Percentiles rank a stretch among this genome's conserved stretches.
Evolutionary conservation across 2,113 vertebrate species (phyloP).

Genomic region (Notothenia rossii): DNA sequence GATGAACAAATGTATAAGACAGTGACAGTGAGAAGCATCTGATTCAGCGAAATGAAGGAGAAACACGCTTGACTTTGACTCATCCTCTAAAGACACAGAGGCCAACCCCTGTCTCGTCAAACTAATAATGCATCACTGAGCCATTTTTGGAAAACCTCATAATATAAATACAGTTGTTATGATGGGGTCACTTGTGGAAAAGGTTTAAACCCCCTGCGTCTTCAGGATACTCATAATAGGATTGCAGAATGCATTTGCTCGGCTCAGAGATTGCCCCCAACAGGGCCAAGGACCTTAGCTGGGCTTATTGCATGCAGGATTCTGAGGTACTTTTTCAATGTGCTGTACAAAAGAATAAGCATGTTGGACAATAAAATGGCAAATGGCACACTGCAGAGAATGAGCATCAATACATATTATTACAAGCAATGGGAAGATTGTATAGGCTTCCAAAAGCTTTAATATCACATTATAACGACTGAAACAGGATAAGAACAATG

Average conservation of each 20-base stretch:
- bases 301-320: slow-evolving; percentile 23
- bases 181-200: slow-evolving; percentile 25
- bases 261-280: slow-evolving; percentile 39
- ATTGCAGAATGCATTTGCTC: slow-evolving; percentile 40
- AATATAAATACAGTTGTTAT: slow-evolving; percentile 18
- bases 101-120: neutral
- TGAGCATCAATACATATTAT: neutral
- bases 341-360: neutral
- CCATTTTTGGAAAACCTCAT: slow-evolving; percentile 24
- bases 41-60: slow-evolving; percentile 10
- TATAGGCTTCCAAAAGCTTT: neutral
- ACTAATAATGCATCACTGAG: slow-evolving; percentile 8
- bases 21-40: neutral
- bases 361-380: slow-evolving; percentile 23
- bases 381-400: too few species aligned
- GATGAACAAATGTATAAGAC: neutral
- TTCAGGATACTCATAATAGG: slow-evolving; percentile 42
- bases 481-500: neutral
- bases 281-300: slow-evolving; percentile 51
- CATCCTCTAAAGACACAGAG: slow-evolving; percentile 3
- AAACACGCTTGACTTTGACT: neutral
- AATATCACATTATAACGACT: neutral
- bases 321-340: slow-evolving; percentile 1
- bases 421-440: neutral
- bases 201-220: slow-evolving; percentile 22